Base-by-base conservation (phyloP, 2,888 invertebrate genomes). In the Ctenicera cuprea region DNA sequence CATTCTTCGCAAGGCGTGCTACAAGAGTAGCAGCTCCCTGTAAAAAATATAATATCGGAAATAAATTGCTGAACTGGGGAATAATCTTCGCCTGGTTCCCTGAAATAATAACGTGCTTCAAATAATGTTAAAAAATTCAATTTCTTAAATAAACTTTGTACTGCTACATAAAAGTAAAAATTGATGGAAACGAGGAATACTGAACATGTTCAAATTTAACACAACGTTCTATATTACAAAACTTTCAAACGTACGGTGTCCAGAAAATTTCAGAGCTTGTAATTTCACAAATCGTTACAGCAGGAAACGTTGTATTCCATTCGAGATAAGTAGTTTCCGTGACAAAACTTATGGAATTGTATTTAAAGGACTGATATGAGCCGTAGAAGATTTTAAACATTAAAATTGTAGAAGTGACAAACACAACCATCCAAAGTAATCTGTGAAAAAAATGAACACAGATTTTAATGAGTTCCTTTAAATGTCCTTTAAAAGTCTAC, bases 271-370 rank as follows among this genome's bases (percentile, higher is more conserved):
- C 85, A 4, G 83, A 81, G 75, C 85, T 85, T 72, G 83, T 82
- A 74, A 86, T 85, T 78, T 92, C 91, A 78, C 92, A 92, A 12
- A 92, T 82, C 0, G 91, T 90, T 1, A 92, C 86, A 0, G 91
- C 90, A 1, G 92, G 91, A 82, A 91, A 92, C 0, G 90, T 89
- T 0, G 91, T 91, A 76, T 91, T 88, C 90, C 91, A 92, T 73
- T 90, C 87, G 75, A 92, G 79, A 80, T 91, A 91, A 52, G 90
- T 88, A 0, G 92, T 92, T 81, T 89, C 88, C 0, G 88, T 88
- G 1, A 87, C 87, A 79, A 88, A 89, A 78, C 87, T 88, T 52
- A 89, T 87, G 1, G 88, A 84, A 77, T 88, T 86, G 72, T 87
- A 82, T 77, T 90, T 88, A 76, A 90, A 90, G 0, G 89, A 87